Evolutionary conservation across 2,113 vertebrate genomes (phyloP).

Genomic region (Vulpes lagopus): DNA sequence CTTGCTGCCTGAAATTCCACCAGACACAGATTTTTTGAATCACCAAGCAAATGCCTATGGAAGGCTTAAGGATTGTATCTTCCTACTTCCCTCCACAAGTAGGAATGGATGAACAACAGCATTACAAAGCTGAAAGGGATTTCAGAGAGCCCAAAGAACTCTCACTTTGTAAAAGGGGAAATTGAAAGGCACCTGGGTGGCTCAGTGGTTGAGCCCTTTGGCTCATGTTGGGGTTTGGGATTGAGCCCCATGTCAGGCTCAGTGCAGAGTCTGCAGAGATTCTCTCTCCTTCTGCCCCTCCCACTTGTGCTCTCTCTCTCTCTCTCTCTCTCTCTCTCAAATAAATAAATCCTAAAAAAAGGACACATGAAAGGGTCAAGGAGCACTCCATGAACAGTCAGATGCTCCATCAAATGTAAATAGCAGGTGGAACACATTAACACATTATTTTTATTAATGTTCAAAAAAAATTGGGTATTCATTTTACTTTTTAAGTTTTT

Average conservation of each 20-base stretch:
- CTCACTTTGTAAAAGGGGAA: conserved; percentile 16
- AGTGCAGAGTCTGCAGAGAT: not conserved
- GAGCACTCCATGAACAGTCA: not conserved
- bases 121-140: not conserved
- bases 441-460: not conserved
- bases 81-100: not conserved
- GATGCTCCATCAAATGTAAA: not conserved
- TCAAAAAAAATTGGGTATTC: not conserved
- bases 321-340: not conserved
- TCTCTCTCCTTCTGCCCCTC: not conserved
- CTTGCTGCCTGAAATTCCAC: not conserved
- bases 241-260: not conserved
- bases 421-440: not conserved
- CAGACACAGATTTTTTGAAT: not conserved
- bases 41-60: not conserved
- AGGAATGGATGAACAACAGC: not conserved
- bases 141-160: not conserved
- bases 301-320: not conserved
- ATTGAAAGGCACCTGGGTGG: not conserved
- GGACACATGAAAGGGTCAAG: not conserved
- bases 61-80: not conserved
- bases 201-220: not conserved
- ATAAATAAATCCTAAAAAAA: not conserved
- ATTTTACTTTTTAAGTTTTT: not conserved
- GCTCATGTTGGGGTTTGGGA: not conserved